These are phyloP conservation scores for Meta bourneti DNA, from an alignment of 2,888 invertebrate genomes.

Conservation along the genomic window DNA sequence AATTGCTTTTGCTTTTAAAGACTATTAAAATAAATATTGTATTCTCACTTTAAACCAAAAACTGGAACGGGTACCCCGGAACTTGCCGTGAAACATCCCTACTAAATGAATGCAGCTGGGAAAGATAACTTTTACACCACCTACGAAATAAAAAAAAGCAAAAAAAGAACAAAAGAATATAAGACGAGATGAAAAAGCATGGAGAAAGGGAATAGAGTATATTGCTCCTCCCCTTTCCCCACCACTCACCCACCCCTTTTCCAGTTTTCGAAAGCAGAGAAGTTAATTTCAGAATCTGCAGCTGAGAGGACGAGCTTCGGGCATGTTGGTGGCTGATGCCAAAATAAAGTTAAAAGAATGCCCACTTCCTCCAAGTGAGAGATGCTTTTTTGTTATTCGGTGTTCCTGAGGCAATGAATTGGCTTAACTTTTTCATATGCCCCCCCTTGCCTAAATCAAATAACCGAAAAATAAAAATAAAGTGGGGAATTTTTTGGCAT, in stretches of 20 bases:
- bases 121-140: constrained; percentile 9
- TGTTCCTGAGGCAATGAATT: constrained; percentile 40
- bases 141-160: constrained; percentile 6
- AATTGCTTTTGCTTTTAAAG: too few relatives aligned
- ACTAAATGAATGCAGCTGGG: background rate
- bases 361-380: constrained; percentile 41
- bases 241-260: background rate
- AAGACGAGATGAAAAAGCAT: constrained; percentile 29
- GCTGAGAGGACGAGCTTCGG: constrained; percentile 50
- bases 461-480: constrained; percentile 20
- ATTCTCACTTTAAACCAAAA: background rate
- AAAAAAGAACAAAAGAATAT: constrained; percentile 29
- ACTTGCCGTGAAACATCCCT: background rate
- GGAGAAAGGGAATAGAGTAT: constrained; percentile 3
- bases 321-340: constrained; percentile 42
- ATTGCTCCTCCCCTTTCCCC: background rate
- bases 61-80: background rate
- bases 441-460: constrained; percentile 20
- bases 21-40: too few relatives aligned
- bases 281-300: constrained; percentile 63
- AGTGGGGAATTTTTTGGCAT: constrained; percentile 27
- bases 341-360: constrained; percentile 68
- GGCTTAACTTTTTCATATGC: constrained; percentile 43
- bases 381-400: constrained; percentile 26
- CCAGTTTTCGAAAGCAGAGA: constrained; percentile 35